Evolutionary conservation across 1,140 invertebrate genomes (phyloP).

Genomic region (Lordiphosa stackelbergi): DNA sequence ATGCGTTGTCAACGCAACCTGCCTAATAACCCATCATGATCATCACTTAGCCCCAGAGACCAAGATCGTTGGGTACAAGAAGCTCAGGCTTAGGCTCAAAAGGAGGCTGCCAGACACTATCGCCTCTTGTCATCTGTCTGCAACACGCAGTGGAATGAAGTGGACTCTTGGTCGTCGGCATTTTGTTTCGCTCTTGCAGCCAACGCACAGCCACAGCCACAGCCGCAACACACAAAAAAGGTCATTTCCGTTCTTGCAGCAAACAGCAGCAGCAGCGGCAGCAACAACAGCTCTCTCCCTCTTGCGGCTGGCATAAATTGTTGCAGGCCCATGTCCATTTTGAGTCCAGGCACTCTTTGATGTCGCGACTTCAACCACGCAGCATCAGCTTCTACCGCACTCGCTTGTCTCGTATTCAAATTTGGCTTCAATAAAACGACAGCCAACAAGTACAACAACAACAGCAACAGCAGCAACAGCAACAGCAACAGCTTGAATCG

Average conservation of each 20-base stretch:
- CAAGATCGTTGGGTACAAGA: conserved; percentile 10
- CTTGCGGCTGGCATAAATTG: conserved; percentile 59
- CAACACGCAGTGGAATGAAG: conserved; percentile 34
- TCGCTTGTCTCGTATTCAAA: conserved; percentile 69
- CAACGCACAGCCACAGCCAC: neutral
- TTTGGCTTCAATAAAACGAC: conserved; percentile 75
- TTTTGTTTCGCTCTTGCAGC: conserved; percentile 55
- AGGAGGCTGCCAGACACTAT: conserved; percentile 46
- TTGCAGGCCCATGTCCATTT: conserved; percentile 73
- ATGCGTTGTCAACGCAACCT: conserved; percentile 75
- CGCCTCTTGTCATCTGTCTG: conserved; percentile 71
- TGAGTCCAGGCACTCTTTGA: conserved; percentile 74
- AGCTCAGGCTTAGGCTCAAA: neutral
- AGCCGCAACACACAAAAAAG: conserved; percentile 55
- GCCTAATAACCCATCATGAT: conserved; percentile 75
- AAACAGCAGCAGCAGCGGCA: conserved; percentile 8
- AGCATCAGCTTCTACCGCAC: conserved; percentile 31
- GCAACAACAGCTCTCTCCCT: neutral
- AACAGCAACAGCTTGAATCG: conserved; percentile 21
- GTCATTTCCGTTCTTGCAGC: conserved; percentile 63
- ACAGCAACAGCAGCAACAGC: conserved; percentile 25
- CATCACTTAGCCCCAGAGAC: conserved; percentile 58
- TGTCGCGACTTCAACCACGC: conserved; percentile 56
- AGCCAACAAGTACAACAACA: conserved; percentile 58
- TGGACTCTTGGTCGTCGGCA: conserved; percentile 31